phyloP scores from a whole-genome alignment of 2,113 vertebrate species.

The Pelecanoides urinatrix region DNA sequence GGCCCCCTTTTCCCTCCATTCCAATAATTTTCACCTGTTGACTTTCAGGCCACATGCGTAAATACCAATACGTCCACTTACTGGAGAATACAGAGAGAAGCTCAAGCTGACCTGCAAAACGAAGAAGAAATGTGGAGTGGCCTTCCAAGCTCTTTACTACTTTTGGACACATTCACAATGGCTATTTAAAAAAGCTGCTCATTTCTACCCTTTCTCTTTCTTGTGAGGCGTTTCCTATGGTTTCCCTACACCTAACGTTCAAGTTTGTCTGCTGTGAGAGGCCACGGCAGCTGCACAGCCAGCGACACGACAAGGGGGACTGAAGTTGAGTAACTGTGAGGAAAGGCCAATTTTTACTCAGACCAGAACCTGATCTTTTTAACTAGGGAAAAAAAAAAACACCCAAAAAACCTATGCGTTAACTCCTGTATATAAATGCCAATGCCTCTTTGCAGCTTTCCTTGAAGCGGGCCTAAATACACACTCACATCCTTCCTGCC shows the following conservation, averaged over 20 bases:
- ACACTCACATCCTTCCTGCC: conserved; percentile 36
- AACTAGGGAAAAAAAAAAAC: not conserved
- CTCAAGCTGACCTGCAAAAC: not conserved
- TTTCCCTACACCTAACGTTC: not conserved
- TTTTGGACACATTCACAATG: not conserved
- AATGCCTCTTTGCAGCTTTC: not conserved
- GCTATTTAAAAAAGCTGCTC: not conserved
- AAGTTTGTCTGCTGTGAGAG: not conserved
- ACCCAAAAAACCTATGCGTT: not conserved
- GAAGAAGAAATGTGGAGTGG: not conserved
- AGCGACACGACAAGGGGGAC: rapidly evolving
- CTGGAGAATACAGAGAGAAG: not conserved
- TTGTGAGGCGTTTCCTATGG: not conserved
- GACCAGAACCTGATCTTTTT: not conserved
- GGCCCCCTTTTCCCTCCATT: not conserved
- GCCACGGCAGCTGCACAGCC: not conserved
- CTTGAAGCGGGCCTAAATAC: not conserved
- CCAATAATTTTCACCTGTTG: not conserved
- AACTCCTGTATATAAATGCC: not conserved
- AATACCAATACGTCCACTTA: not conserved
- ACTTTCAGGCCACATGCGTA: not conserved
- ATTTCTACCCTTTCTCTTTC: too few species aligned
- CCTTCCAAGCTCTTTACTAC: not conserved
- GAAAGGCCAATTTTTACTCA: not conserved
- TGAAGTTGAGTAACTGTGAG: not conserved